Percentiles rank a stretch among this genome's conserved stretches.
phyloP scores from a whole-genome alignment of 2,888 invertebrate species.

The Standfussiana lucernea region DNA sequence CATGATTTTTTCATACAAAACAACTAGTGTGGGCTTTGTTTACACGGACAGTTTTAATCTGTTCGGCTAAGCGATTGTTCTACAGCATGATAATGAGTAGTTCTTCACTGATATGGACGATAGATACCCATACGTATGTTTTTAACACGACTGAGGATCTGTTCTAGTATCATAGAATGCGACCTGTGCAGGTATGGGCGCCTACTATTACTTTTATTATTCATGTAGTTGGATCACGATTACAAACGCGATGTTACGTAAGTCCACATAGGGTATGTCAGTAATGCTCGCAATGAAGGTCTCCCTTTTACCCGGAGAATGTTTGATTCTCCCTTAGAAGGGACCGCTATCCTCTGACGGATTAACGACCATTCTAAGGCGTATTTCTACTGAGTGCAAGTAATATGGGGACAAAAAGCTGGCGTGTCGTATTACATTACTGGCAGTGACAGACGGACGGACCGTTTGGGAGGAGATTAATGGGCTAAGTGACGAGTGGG shows the following conservation, averaged over 20 bases:
- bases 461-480: constrained; percentile 88
- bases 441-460: constrained; percentile 88
- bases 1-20: constrained; percentile 68
- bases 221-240: constrained; percentile 43
- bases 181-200: constrained; percentile 27
- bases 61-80: constrained; percentile 24
- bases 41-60: constrained; percentile 40
- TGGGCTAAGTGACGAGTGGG: constrained; percentile 89
- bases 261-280: constrained; percentile 56
- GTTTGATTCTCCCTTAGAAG: constrained; percentile 82
- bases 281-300: constrained; percentile 68
- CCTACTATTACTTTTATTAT: constrained; percentile 31
- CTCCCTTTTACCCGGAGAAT: constrained; percentile 76
- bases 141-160: constrained; percentile 10
- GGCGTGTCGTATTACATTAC: constrained; percentile 90
- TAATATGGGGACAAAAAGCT: constrained; percentile 89
- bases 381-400: constrained; percentile 84
- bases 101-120: constrained; percentile 6
- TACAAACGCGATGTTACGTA: constrained; percentile 61
- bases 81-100: constrained; percentile 15
- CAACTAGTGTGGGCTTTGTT: constrained; percentile 60
- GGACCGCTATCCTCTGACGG: constrained; percentile 81
- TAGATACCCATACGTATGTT: not conserved
- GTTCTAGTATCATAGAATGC: constrained; percentile 32
- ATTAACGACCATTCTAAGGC: constrained; percentile 85